These are phyloP conservation scores for Drosophila gaucha DNA, from an alignment of 2,888 invertebrate genomes.

Conservation along the genomic window DNA sequence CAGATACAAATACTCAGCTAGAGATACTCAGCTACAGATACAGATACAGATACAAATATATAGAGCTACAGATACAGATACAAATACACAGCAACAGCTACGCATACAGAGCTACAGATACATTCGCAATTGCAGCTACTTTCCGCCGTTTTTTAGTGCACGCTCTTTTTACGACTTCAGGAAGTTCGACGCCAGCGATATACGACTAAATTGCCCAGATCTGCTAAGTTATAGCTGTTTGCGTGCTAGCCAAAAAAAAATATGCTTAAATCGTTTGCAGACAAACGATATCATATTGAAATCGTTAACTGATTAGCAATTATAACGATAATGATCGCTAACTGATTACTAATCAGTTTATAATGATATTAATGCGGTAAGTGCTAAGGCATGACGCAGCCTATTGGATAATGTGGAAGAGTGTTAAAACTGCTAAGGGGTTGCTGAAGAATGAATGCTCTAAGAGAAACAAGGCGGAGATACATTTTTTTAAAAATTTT, in stretches of 20 bases:
- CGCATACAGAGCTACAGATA: slow-evolving; percentile 10
- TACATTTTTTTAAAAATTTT: no score
- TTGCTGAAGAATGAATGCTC: neutral
- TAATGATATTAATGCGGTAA: neutral
- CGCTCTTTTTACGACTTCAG: slow-evolving; percentile 68
- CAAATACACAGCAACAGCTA: no score
- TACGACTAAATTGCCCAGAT: slow-evolving; percentile 1
- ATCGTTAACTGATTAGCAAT: slow-evolving; percentile 1
- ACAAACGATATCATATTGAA: neutral
- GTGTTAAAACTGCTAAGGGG: no score
- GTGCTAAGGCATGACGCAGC: neutral
- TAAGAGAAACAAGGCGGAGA: neutral
- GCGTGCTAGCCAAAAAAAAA: neutral
- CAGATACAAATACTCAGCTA: neutral
- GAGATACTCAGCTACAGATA: slow-evolving; percentile 8
- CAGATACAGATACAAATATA: no score
- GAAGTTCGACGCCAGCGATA: slow-evolving; percentile 61
- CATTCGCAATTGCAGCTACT: slow-evolving; percentile 17
- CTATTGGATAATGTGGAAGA: no score
- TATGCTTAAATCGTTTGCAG: no score
- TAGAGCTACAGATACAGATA: slow-evolving; percentile 10
- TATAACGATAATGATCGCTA: neutral
- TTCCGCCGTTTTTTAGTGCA: slow-evolving; percentile 22
- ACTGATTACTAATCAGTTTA: neutral
- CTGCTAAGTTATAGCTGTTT: neutral